A percentile compares a stretch with the other conserved stretches of the same genome.
Evolutionary conservation across 2,888 invertebrate species (phyloP).

Genomic region (Elmis aenea): DNA sequence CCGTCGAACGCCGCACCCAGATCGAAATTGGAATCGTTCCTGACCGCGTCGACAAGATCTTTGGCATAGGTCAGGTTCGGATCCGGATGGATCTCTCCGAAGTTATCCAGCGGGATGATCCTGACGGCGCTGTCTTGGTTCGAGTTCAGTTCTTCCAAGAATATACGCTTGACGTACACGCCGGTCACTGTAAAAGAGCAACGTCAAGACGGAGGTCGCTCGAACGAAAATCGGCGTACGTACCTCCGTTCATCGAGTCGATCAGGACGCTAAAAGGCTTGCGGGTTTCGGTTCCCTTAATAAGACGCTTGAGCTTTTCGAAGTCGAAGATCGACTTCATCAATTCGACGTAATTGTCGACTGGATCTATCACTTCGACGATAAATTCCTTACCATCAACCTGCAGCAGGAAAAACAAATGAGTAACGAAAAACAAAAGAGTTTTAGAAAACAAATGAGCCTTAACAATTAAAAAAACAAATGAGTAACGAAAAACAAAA

Average conservation of each 20-base stretch:
- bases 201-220: too few species aligned
- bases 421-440: neutral
- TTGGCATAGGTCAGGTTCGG: conserved; percentile 89
- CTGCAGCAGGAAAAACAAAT: conserved; percentile 43
- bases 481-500: too few species aligned
- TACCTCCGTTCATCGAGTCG: conserved; percentile 93
- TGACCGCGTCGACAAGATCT: conserved; percentile 62
- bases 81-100: conserved; percentile 95
- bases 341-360: conserved; percentile 77
- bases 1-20: conserved; percentile 98
- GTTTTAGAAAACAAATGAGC: neutral
- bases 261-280: conserved; percentile 80
- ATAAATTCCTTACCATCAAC: conserved; percentile 68
- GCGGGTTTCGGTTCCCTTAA: conserved; percentile 62
- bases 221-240: too few species aligned
- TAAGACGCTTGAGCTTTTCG: conserved; percentile 63
- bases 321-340: conserved; percentile 99
- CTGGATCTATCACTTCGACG: conserved; percentile 88
- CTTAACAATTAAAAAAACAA: too few species aligned
- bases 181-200: conserved; percentile 74
- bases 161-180: conserved; percentile 86
- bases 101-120: conserved; percentile 81
- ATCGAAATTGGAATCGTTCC: conserved; percentile 56
- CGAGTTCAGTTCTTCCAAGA: conserved; percentile 80
- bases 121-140: conserved; percentile 61